These are phyloP conservation scores for Drosophila trichaetosa DNA, from an alignment of 2,888 invertebrate genomes.

Conservation along the genomic window DNA sequence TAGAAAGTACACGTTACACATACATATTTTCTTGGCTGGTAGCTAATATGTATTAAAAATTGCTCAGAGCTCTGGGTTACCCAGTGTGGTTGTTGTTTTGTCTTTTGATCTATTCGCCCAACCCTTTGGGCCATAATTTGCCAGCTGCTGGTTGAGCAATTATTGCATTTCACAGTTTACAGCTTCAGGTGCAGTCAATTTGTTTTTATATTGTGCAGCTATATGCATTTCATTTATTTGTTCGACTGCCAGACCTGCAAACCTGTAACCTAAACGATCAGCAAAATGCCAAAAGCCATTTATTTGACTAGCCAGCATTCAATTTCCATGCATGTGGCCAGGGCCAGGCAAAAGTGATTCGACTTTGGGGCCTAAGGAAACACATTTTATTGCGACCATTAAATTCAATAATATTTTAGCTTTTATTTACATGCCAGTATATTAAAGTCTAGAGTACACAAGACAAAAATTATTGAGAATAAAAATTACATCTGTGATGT, in stretches of 20 bases:
- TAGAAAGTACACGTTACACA: slow-evolving; percentile 33
- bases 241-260: slow-evolving; percentile 11
- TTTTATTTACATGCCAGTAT: neutral
- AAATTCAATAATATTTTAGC: neutral
- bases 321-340: slow-evolving; percentile 11
- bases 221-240: slow-evolving; percentile 11
- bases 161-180: slow-evolving; percentile 37
- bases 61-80: slow-evolving; percentile 63
- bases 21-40: slow-evolving; percentile 4
- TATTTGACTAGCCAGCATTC: slow-evolving; percentile 31
- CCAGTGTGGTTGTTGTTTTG: slow-evolving; percentile 27
- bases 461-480: neutral
- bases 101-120: slow-evolving; percentile 36
- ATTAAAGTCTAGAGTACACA: neutral
- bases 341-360: slow-evolving; percentile 23
- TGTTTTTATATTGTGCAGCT: slow-evolving; percentile 33
- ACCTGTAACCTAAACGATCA: slow-evolving; percentile 15
- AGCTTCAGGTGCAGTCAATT: slow-evolving; percentile 62
- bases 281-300: slow-evolving; percentile 36
- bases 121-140: slow-evolving; percentile 55
- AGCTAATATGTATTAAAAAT: slow-evolving; percentile 11
- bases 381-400: neutral
- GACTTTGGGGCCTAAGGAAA: neutral
- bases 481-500: neutral
- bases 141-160: slow-evolving; percentile 45